phyloP scores from a whole-genome alignment of 2,113 vertebrate species.

The Oxygymnocypris stewartii region DNA sequence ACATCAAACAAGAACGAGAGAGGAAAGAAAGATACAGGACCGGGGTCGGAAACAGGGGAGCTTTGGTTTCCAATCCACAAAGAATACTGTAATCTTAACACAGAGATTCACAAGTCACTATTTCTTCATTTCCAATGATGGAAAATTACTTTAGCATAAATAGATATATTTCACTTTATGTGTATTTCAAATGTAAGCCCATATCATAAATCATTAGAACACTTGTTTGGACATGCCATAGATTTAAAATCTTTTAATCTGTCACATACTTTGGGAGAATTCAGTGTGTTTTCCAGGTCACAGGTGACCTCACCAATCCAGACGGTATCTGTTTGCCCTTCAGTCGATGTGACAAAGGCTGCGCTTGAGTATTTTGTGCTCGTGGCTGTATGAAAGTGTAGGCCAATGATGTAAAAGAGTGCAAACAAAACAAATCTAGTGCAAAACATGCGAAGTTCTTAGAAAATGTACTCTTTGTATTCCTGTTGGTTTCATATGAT shows the following conservation, averaged over 20 bases:
- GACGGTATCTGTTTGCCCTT: slow-evolving; percentile 44
- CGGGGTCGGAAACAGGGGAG: slow-evolving; percentile 28
- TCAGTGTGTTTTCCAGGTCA: slow-evolving; percentile 2
- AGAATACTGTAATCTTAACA: slow-evolving; percentile 38
- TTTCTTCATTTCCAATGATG: slow-evolving; percentile 36
- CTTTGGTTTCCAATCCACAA: slow-evolving; percentile 29
- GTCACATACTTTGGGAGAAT: slow-evolving; percentile 21
- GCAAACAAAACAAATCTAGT: not conserved
- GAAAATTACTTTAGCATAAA: slow-evolving; percentile 20
- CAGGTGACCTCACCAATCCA: slow-evolving; percentile 3
- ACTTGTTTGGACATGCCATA: not conserved
- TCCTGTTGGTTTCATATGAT: not conserved
- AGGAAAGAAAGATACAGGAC: slow-evolving; percentile 28
- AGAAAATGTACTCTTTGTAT: not conserved
- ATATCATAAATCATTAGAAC: slow-evolving; percentile 15
- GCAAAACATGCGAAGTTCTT: not conserved
- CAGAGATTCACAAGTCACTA: slow-evolving; percentile 39
- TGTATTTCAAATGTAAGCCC: slow-evolving; percentile 42
- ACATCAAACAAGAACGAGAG: slow-evolving; percentile 27
- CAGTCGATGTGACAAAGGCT: slow-evolving; percentile 32
- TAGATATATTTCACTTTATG: slow-evolving; percentile 40
- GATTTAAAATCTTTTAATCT: slow-evolving; percentile 39
- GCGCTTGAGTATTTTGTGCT: not conserved
- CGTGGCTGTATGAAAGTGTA: slow-evolving; percentile 34
- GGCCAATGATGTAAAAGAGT: not conserved